A percentile compares a stretch with the other conserved stretches of the same genome.
Evolutionary conservation across 2,113 vertebrate species (phyloP).

Genomic region (Tetrax tetrax): DNA sequence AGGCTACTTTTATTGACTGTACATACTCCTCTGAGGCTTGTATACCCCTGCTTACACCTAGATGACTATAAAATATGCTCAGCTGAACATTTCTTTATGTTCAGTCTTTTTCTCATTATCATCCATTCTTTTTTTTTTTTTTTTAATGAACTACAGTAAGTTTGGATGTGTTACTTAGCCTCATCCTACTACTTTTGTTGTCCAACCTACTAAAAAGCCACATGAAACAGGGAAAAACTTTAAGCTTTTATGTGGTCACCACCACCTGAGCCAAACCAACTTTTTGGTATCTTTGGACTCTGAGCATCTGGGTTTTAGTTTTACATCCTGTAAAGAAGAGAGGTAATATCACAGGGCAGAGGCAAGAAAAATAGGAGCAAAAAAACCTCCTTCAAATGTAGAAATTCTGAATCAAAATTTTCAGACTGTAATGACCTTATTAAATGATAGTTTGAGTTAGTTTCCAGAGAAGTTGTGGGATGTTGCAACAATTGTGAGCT

Average conservation of each 20-base stretch:
- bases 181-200: slow-evolving; percentile 49
- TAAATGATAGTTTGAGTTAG: slow-evolving; percentile 15
- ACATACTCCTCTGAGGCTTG: not conserved
- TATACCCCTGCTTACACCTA: not conserved
- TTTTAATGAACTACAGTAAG: not conserved
- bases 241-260: slow-evolving; percentile 62
- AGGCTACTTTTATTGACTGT: not conserved
- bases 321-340: slow-evolving; percentile 43
- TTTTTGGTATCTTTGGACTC: slow-evolving; percentile 64
- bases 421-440: slow-evolving; percentile 33
- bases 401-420: slow-evolving; percentile 35
- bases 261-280: slow-evolving; percentile 56
- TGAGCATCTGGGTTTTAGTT: slow-evolving; percentile 54
- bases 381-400: slow-evolving; percentile 31
- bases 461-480: slow-evolving; percentile 39
- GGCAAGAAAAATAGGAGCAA: slow-evolving; percentile 61
- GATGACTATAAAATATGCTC: not conserved
- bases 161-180: not conserved
- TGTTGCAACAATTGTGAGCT: not conserved
- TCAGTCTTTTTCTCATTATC: not conserved
- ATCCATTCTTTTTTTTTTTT: not conserved
- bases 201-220: slow-evolving; percentile 61
- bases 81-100: not conserved
- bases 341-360: slow-evolving; percentile 5
- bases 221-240: slow-evolving; percentile 63